These are phyloP conservation scores for Iphiclides podalirius DNA, from an alignment of 2,888 invertebrate species.

Conservation along the genomic window DNA sequence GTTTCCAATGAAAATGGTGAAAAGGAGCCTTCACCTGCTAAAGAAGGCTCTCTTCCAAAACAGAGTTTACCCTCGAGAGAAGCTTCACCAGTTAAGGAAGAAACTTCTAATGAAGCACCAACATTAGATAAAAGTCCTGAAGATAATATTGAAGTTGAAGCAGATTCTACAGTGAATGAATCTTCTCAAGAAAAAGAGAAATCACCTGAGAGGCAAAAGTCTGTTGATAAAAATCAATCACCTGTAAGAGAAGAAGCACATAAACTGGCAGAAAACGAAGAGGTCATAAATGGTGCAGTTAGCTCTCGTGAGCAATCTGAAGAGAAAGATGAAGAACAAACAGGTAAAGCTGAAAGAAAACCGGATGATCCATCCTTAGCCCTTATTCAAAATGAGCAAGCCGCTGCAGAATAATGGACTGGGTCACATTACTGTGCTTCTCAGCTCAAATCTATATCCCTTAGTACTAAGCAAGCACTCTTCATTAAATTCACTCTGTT, in stretches of 20 bases:
- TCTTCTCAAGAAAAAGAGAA: slow-evolving; percentile 40
- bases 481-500: slow-evolving; percentile 62
- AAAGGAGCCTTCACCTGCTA: slow-evolving; percentile 38
- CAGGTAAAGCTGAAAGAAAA: slow-evolving; percentile 45
- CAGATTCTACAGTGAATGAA: slow-evolving; percentile 38
- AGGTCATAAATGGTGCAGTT: slow-evolving; percentile 55
- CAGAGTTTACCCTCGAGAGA: slow-evolving; percentile 44
- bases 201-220: slow-evolving; percentile 46
- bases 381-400: slow-evolving; percentile 68
- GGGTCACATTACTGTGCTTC: slow-evolving; percentile 47
- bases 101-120: slow-evolving; percentile 31
- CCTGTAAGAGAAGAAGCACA: slow-evolving; percentile 44
- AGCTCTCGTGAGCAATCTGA: slow-evolving; percentile 69
- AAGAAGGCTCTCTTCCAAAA: slow-evolving; percentile 38
- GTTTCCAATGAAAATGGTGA: slow-evolving; percentile 36
- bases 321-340: slow-evolving; percentile 46
- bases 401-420: slow-evolving; percentile 56
- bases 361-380: slow-evolving; percentile 63
- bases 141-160: slow-evolving; percentile 29
- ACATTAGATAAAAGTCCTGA: slow-evolving; percentile 7
- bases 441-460: slow-evolving; percentile 69
- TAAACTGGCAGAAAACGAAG: slow-evolving; percentile 50
- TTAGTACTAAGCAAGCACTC: slow-evolving; percentile 72
- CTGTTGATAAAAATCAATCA: slow-evolving; percentile 48
- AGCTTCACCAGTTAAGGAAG: slow-evolving; percentile 34